A percentile compares a stretch with the other conserved stretches of the same genome.
Evolutionary conservation across 2,888 invertebrate species (phyloP).

Genomic region (Lymantria dispar): DNA sequence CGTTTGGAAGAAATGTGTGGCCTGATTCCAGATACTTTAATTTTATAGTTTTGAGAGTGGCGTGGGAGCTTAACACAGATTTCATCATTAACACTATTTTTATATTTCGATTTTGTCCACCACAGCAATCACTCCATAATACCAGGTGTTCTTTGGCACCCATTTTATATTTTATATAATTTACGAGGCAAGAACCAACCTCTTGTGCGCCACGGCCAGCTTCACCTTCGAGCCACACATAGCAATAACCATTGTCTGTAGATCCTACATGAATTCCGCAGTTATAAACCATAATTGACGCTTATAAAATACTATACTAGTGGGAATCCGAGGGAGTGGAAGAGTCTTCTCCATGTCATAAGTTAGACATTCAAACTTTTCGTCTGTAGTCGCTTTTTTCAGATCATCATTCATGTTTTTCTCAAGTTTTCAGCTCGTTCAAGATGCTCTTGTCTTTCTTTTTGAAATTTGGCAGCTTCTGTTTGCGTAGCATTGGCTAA

Average conservation of each 20-base stretch:
- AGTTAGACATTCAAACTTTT: constrained; percentile 5
- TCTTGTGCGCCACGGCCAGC: constrained; percentile 19
- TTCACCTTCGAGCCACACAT: constrained; percentile 19
- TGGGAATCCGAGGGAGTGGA: constrained; percentile 13
- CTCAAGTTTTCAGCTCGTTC: constrained; percentile 6
- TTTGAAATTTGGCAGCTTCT: constrained; percentile 2
- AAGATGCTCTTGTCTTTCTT: constrained; percentile 5
- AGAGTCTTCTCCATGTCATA: constrained; percentile 7
- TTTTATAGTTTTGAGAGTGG: constrained; percentile 11
- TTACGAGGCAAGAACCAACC: constrained; percentile 16
- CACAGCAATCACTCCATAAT: constrained; percentile 1
- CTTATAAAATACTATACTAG: constrained; percentile 12
- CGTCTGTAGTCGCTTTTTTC: constrained; percentile 5
- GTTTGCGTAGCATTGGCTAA: constrained; percentile 3
- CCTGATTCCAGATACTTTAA: constrained; percentile 9
- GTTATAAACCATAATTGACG: constrained; percentile 13
- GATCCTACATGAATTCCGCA: constrained; percentile 12
- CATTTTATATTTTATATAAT: constrained; percentile 7
- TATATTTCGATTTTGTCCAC: constrained; percentile 2
- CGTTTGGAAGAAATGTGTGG: constrained; percentile 9
- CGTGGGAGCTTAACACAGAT: constrained; percentile 18
- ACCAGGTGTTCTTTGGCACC: constrained; percentile 5
- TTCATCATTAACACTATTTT: constrained; percentile 22
- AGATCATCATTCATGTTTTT: constrained; percentile 11
- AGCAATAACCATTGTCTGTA: constrained; percentile 13